Evolutionary conservation across 2,113 vertebrate genomes (phyloP).

Genomic region (Australoheros scitulus): DNA sequence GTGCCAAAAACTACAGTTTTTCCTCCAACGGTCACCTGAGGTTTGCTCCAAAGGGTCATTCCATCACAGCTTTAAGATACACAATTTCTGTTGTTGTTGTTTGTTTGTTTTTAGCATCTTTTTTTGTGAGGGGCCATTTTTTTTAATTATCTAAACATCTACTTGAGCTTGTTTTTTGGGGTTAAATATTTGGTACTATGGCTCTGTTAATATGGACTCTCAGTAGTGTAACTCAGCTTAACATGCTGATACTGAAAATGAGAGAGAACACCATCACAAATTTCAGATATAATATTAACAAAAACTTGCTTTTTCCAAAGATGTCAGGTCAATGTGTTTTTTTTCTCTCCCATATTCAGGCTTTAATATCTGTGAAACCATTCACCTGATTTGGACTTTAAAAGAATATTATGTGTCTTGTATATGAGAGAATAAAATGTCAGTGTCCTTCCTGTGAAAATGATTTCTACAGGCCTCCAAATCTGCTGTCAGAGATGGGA

Average conservation of each 20-base stretch:
- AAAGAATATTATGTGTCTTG: too few relatives aligned
- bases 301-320: neutral
- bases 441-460: too few relatives aligned
- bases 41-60: neutral
- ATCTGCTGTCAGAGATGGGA: too few relatives aligned
- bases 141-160: neutral
- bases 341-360: too few relatives aligned
- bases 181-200: neutral
- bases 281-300: neutral
- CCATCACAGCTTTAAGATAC: neutral
- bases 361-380: too few relatives aligned
- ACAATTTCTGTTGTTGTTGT: too few relatives aligned
- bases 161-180: neutral
- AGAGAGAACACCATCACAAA: neutral
- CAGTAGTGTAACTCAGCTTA: too few relatives aligned
- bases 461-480: too few relatives aligned
- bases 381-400: too few relatives aligned
- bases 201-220: neutral
- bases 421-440: too few relatives aligned
- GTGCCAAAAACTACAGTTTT: too few relatives aligned
- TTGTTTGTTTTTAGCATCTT: neutral
- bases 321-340: too few relatives aligned
- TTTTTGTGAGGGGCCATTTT: neutral
- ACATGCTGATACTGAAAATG: neutral
- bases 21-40: neutral